Evolutionary conservation across 2,888 invertebrate species (phyloP), one percentile per base, ranked within the genome.

Genomic region (Odontomyia ornata): DNA sequence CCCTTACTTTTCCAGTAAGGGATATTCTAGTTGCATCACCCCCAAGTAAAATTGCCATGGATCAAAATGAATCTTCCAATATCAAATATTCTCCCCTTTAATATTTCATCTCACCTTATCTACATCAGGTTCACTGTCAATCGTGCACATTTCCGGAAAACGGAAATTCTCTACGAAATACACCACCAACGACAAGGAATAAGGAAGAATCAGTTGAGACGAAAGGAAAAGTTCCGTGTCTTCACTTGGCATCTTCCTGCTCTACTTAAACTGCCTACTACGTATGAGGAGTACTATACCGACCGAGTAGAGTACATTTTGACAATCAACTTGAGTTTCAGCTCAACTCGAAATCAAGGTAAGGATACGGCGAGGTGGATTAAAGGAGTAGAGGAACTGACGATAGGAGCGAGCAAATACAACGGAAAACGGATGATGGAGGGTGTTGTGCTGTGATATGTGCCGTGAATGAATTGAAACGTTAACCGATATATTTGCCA

Each of bases 401-500:
- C 36, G 36, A 36, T 36, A n/a, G 52, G 52, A 18, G 52, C 18
- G 52, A 18, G 7, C 3, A 52, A 52, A 52, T 52, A 13, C 5
- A 52, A 52, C 60, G 60, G 18, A 60, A 23, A 25, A 18, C 23
- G 13, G 23, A 43, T 57, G 57, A 27, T 73, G 73, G 60, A 30
- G 73, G 73, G 73, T 73, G 73, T 46, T 69, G 52, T 52, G 47
- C 15, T 69, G 57, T 36, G 73, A 73, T 73, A 73, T 73, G 60
- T 73, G 57, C 60, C 57, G 25, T 69, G 73, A 25, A 73, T 73
- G 73, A 73, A 73, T 73, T 73, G 73, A 73, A 73, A 73, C 60
- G 73, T 73, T 73, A 73, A 73, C 73, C 73, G 73, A 73, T 73
- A 73, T 73, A 73, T 73, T 73, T 60, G 60, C 60, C 18, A 60